Conservation (phyloP, 2,113 vertebrate species). For the Channa maculata region DNA sequence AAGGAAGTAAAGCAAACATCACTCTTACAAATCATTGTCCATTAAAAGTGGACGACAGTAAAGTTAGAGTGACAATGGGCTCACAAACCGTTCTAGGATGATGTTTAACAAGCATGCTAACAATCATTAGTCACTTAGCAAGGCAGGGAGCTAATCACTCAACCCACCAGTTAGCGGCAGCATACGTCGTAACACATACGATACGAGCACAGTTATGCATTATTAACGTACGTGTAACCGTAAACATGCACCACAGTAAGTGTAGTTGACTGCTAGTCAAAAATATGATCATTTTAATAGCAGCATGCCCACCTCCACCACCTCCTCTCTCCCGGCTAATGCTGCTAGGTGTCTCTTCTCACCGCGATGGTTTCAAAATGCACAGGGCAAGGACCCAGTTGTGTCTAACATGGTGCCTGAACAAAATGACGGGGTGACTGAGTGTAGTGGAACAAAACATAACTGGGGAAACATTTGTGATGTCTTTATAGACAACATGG, state of each 20-base stretch:
- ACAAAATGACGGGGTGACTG: not conserved
- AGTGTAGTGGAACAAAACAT: too few relatives aligned
- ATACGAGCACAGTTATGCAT: not conserved
- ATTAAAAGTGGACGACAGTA: not conserved
- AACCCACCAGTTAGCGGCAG: constrained; percentile 8
- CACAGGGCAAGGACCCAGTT: constrained; percentile 64
- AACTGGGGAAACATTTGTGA: not conserved
- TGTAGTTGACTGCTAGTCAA: not conserved
- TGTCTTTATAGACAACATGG: not conserved
- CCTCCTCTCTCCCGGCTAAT: constrained; percentile 64
- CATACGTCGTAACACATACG: not conserved
- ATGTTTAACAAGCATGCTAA: constrained; percentile 45
- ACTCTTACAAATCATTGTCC: rapidly evolving
- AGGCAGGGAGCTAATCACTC: constrained; percentile 43
- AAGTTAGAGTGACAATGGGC: not conserved
- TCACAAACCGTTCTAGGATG: not conserved
- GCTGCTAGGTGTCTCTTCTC: constrained; percentile 65
- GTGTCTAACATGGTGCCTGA: constrained; percentile 58
- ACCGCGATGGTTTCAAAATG: constrained; percentile 82
- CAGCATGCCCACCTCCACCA: constrained; percentile 62
- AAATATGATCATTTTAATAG: not conserved
- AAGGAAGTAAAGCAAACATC: not conserved
- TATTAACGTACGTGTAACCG: not conserved
- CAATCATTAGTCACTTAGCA: constrained; percentile 61
- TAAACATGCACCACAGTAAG: not conserved